Conservation (phyloP, 2,113 vertebrate genomes). For the Urocolius indicus region DNA sequence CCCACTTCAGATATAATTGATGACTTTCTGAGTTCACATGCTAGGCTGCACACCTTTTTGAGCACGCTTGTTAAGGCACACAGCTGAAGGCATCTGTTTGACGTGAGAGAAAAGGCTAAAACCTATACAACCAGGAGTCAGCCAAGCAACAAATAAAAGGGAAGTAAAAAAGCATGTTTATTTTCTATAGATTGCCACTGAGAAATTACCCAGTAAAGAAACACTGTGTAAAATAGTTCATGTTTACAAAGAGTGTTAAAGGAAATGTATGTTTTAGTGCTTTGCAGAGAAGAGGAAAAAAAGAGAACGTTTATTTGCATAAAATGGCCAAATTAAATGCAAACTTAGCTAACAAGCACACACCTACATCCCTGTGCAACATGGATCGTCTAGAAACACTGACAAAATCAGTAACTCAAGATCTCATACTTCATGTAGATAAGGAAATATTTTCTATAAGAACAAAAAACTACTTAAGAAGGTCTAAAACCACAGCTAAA, state of each 20-base stretch:
- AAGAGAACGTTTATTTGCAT: background rate
- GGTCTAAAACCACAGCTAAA: background rate
- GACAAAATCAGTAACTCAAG: background rate
- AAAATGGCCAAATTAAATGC: background rate
- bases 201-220: background rate
- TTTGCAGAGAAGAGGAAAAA: background rate
- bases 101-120: background rate
- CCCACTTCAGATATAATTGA: background rate
- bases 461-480: background rate
- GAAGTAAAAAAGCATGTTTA: background rate
- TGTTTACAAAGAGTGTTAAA: background rate
- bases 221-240: background rate
- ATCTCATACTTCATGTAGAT: background rate
- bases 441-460: background rate
- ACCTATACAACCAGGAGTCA: background rate
- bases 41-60: background rate
- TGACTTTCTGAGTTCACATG: background rate
- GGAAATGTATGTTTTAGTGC: background rate
- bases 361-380: background rate
- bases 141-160: background rate
- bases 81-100: background rate
- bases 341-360: background rate
- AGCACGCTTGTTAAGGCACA: background rate
- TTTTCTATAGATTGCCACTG: background rate
- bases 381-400: background rate